Conservation (phyloP, 2,797 vertebrate species). For the Synaphobranchus kaupii region DNA sequence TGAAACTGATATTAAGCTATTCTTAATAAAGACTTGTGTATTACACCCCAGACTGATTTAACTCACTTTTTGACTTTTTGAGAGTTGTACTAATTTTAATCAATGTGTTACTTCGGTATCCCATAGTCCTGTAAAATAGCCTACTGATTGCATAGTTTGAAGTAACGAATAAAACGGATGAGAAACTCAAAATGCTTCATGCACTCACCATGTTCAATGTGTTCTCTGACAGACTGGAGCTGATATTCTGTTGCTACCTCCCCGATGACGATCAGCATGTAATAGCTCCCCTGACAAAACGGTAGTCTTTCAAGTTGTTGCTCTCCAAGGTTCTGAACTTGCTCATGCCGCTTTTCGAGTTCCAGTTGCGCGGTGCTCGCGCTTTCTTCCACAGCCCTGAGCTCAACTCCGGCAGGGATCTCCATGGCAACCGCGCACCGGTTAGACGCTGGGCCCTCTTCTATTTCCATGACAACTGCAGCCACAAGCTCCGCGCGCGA, state of each 20-base stretch:
- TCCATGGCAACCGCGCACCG: slow-evolving; percentile 83
- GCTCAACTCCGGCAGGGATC: slow-evolving; percentile 66
- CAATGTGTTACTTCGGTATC: neutral
- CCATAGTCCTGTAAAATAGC: neutral
- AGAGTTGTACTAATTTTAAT: neutral
- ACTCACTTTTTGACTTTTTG: neutral
- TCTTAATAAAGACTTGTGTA: neutral
- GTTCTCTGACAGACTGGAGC: slow-evolving; percentile 74
- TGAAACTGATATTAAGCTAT: neutral
- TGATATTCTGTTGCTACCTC: slow-evolving; percentile 79
- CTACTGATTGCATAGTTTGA: neutral
- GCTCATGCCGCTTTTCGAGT: slow-evolving; percentile 48
- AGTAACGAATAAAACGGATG: neutral
- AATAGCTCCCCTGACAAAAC: slow-evolving; percentile 66
- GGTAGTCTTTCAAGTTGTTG: slow-evolving; percentile 50
- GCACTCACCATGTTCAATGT: slow-evolving; percentile 82
- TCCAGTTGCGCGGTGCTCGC: slow-evolving; percentile 27
- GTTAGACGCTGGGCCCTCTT: slow-evolving; percentile 66
- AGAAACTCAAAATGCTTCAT: neutral
- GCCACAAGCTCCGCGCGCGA: slow-evolving; percentile 59
- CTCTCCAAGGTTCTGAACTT: slow-evolving; percentile 67
- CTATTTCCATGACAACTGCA: slow-evolving; percentile 90
- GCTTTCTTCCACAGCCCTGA: slow-evolving; percentile 39
- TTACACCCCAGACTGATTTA: neutral
- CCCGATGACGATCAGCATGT: slow-evolving; percentile 85